A percentile compares a stretch with the other conserved stretches of the same genome.
phyloP scores from a whole-genome alignment of 1,140 invertebrate genomes.

The Acyrthosiphon pisum region DNA sequence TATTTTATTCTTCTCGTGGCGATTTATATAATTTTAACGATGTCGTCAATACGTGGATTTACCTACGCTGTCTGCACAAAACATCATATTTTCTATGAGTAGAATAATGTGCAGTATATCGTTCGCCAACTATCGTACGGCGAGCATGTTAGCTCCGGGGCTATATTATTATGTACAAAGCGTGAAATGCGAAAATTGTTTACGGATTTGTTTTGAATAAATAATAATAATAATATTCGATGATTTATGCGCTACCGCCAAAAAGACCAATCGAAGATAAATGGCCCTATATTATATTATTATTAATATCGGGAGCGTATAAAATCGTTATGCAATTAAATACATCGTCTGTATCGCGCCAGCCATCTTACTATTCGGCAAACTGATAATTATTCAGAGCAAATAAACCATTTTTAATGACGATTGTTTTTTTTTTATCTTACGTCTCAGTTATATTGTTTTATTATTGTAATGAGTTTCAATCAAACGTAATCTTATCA shows the following conservation, averaged over 20 bases:
- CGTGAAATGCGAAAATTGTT: not conserved
- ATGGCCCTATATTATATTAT: not conserved
- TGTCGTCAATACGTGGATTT: not conserved
- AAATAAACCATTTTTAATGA: not conserved
- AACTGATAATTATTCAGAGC: not conserved
- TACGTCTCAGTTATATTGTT: not conserved
- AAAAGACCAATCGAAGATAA: constrained; percentile 9
- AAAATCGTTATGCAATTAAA: not conserved
- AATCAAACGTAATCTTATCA: not conserved
- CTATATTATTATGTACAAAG: not conserved
- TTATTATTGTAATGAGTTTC: not conserved
- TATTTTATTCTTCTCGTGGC: not conserved
- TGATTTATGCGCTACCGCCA: not conserved
- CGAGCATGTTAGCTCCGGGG: not conserved
- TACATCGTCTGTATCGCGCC: not conserved
- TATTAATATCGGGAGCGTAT: not conserved
- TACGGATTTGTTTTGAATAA: not conserved
- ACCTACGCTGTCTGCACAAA: not conserved
- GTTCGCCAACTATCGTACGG: not conserved
- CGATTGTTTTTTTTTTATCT: not conserved
- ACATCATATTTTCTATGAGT: not conserved
- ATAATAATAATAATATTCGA: not conserved
- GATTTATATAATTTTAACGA: not conserved
- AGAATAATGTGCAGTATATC: not conserved
- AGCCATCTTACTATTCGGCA: not conserved